A percentile compares a stretch with the other conserved stretches of the same genome.
These are phyloP conservation scores for Lutjanus argentimaculatus DNA, from an alignment of 2,797 vertebrate species.

Conservation along the genomic window DNA sequence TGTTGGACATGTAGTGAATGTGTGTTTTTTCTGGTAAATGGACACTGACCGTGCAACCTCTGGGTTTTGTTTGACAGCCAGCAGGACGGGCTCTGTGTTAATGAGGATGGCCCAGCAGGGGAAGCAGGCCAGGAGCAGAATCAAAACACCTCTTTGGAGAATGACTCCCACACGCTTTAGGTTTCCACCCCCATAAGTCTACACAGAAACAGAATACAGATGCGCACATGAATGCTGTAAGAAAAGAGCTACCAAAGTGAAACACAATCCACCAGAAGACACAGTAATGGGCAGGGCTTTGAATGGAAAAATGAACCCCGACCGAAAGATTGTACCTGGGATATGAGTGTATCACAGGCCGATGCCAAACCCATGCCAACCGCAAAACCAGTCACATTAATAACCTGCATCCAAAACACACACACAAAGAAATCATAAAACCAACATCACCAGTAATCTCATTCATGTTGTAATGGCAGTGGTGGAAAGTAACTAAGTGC, in stretches of 20 bases:
- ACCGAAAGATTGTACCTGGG: conserved; percentile 78
- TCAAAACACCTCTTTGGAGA: conserved; percentile 85
- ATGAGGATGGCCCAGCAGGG: conserved; percentile 91
- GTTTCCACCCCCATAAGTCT: conserved; percentile 89
- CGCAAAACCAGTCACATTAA: conserved; percentile 87
- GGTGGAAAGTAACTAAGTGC: not conserved
- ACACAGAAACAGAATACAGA: not conserved
- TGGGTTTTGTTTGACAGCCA: conserved; percentile 79
- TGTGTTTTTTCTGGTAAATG: not conserved
- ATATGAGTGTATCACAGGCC: conserved; percentile 89
- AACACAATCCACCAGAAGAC: not conserved
- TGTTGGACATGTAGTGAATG: conserved; percentile 58
- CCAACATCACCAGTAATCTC: not conserved
- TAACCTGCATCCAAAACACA: conserved; percentile 77
- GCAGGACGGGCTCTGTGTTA: conserved; percentile 86
- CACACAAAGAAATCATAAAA: not conserved
- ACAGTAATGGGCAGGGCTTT: not conserved
- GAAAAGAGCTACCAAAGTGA: not conserved
- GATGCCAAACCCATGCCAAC: conserved; percentile 86
- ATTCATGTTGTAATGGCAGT: not conserved
- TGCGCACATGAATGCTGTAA: not conserved
- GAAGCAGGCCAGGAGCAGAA: conserved; percentile 79
- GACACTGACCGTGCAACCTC: conserved; percentile 85
- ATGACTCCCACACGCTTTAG: conserved; percentile 88
- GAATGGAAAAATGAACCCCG: not conserved